These are phyloP conservation scores for Caenorhabditis auriculariae DNA, from an alignment of 2,888 invertebrate species.

Conservation along the genomic window DNA sequence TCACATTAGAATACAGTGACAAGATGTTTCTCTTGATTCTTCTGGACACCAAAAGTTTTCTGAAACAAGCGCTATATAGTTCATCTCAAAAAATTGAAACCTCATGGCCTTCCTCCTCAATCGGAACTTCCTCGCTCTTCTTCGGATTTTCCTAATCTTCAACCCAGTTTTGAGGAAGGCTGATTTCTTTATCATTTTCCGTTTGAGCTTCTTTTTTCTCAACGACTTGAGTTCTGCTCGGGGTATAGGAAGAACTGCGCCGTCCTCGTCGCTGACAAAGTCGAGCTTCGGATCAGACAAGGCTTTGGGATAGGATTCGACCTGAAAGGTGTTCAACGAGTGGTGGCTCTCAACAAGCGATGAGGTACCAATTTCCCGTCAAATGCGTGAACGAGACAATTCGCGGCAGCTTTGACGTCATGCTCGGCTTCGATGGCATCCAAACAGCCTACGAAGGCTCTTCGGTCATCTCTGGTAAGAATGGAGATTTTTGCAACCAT, in stretches of 20 bases:
- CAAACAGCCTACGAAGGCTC: constrained; percentile 50
- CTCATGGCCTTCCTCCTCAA: constrained; percentile 12
- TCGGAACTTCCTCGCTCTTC: constrained; percentile 3
- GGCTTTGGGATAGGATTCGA: constrained; percentile 1
- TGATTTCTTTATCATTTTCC: constrained; percentile 4
- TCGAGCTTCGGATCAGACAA: constrained; percentile 19
- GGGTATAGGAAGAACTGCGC: constrained; percentile 11
- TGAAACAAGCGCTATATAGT: too few relatives aligned
- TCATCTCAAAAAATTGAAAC: too few relatives aligned
- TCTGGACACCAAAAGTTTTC: background rate
- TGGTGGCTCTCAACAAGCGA: background rate
- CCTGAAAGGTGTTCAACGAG: background rate
- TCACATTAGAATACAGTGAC: constrained; percentile 33
- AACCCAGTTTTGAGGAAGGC: too few relatives aligned
- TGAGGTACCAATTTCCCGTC: constrained; percentile 38
- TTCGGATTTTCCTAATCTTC: too few relatives aligned
- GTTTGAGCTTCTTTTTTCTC: constrained; percentile 6
- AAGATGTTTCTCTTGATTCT: constrained; percentile 31
- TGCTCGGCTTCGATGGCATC: constrained; percentile 44
- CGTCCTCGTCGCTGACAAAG: constrained; percentile 15
- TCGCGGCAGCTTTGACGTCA: constrained; percentile 46
- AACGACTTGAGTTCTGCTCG: constrained; percentile 17
- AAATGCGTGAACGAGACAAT: constrained; percentile 50
- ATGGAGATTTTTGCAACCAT: too few relatives aligned
- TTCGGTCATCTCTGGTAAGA: constrained; percentile 39